Evolutionary conservation across 2,113 vertebrate genomes (phyloP).

Genomic region (Lamprotornis superbus): DNA sequence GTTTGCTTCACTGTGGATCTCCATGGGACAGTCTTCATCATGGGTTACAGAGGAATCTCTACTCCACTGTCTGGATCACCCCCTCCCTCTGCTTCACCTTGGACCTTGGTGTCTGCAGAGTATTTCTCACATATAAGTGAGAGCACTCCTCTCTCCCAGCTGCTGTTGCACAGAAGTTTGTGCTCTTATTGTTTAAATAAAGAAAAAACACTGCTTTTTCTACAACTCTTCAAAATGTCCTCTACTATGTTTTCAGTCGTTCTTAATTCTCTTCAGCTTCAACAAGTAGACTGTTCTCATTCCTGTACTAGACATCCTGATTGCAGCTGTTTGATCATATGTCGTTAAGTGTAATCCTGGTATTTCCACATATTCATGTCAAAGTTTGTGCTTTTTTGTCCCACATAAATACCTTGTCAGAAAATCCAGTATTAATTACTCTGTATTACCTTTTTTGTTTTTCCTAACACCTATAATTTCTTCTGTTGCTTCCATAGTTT

Average conservation of each 20-base stretch:
- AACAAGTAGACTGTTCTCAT: not conserved
- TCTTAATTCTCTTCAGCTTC: not conserved
- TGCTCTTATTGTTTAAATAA: not conserved
- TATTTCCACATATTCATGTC: not conserved
- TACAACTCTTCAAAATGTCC: not conserved
- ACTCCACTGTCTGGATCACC: fast-evolving
- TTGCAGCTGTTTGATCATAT: not conserved
- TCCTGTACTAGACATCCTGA: not conserved
- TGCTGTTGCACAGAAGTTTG: not conserved
- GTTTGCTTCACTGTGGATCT: not conserved
- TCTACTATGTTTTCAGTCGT: not conserved
- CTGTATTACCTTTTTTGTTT: not conserved
- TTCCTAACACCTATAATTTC: not conserved
- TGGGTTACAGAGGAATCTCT: not conserved
- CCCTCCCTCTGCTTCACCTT: not conserved
- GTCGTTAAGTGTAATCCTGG: not conserved
- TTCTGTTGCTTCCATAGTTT: not conserved
- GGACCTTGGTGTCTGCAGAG: not conserved
- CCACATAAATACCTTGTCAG: not conserved
- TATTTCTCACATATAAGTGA: not conserved
- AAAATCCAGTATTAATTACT: not conserved
- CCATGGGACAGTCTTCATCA: not conserved
- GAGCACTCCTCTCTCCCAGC: not conserved
- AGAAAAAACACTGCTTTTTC: not conserved
- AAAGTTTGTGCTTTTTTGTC: not conserved